Evolutionary conservation across 2,888 invertebrate species (phyloP), one percentile per base, ranked within the genome.

Genomic region (Dryobotodes eremita): DNA sequence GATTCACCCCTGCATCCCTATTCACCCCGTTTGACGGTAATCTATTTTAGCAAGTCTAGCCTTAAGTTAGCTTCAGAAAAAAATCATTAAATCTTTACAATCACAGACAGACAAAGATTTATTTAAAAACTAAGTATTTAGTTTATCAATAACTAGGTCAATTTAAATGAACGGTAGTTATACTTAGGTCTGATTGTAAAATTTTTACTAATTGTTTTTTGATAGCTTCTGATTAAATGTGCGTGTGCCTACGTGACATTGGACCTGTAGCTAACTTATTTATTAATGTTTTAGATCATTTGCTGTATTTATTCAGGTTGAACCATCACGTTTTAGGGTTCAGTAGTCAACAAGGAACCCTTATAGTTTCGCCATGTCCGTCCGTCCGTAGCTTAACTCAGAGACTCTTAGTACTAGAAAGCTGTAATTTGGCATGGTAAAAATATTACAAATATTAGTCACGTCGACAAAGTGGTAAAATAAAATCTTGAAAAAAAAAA

Each of bases 181-280:
- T n/a, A n/a, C 31, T 8, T 46, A 26, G 7, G 15, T 69, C 59
- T 57, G 7, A 69, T 75, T 55, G 55, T 36, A 62, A 26, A 46
- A 78, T 76, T 77, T 86, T 68, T 50, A 82, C 42, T 91, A 86
- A 92, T 92, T 74, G 87, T 5, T 88, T 88, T 91, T 87, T 90
- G 83, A 92, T 91, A 20, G 76, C 42, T 74, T 76, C 71, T 26
- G 76, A 82, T 89, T 79, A 86, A 80, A 31, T 53, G 76, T 75
- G 84, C 89, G 88, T 90, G 91, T 89, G 92, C 87, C 91, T 92
- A 92, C 93, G 92, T 93, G 92, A 92, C 89, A 59, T 48, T 50
- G 13, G 46, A 10, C 62, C 5, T 57, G 66, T 71, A 36, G 17
- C 6, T 26, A 50, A 1, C 23, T 48, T 13, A 1, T 36, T 4